Evolutionary conservation across 2,797 vertebrate genomes (phyloP).

Genomic region (Anas flavirostris): DNA sequence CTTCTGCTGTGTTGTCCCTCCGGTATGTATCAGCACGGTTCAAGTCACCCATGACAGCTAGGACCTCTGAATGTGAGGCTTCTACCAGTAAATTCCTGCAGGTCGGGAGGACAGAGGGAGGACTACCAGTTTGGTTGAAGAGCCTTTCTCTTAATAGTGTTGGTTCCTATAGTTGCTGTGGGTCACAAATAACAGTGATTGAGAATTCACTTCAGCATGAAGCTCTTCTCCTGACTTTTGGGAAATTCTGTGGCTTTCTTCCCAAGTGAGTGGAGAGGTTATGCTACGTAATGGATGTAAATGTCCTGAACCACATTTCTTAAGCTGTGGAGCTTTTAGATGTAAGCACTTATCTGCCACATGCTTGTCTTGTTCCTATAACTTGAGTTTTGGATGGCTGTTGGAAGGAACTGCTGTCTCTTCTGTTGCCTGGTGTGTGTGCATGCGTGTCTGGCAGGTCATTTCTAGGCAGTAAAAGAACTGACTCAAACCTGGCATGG

Average conservation of each 20-base stretch:
- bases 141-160: not conserved
- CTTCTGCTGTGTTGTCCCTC: not conserved
- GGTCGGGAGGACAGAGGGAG: not conserved
- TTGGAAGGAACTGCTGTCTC: not conserved
- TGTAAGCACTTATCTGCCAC: not conserved
- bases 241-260: not conserved
- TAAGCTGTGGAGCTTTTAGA: not conserved
- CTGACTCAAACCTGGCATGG: not conserved
- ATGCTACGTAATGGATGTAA: accelerated
- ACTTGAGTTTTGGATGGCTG: not conserved
- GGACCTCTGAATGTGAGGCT: not conserved
- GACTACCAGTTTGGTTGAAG: not conserved
- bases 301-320: not conserved
- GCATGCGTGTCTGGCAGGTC: not conserved
- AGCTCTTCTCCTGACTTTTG: not conserved
- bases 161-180: not conserved
- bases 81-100: not conserved
- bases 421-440: not conserved
- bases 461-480: not conserved
- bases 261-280: not conserved
- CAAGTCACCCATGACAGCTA: not conserved
- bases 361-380: not conserved
- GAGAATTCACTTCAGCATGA: not conserved
- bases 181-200: not conserved
- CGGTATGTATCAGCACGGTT: not conserved